Evolutionary conservation across 37 sponge, comb jelly and placozoan genomes (phyloP).

Genomic region (Agelas oroides): DNA sequence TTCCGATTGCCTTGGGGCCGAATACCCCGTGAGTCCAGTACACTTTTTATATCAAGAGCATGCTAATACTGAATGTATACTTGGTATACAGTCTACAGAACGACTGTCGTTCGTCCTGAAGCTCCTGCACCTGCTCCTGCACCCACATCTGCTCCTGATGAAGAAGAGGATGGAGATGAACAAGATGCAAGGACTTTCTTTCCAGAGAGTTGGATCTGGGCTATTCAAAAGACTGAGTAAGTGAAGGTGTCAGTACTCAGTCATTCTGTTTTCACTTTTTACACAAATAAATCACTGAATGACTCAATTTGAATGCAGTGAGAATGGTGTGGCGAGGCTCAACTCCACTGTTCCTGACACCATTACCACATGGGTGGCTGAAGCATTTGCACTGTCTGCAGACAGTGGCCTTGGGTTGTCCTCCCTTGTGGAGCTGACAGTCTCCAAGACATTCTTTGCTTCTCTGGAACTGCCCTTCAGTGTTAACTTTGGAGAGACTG

Average conservation of each 20-base stretch:
- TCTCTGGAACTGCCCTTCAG: slow-evolving; percentile 71
- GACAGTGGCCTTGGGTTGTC: slow-evolving; percentile 45
- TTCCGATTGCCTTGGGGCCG: no score
- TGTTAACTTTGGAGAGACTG: slow-evolving; percentile 63
- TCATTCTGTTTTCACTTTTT: no score
- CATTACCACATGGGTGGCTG: slow-evolving; percentile 66
- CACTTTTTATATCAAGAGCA: no score
- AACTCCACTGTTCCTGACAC: slow-evolving; percentile 55
- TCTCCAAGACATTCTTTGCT: slow-evolving; percentile 59
- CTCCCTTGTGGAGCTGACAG: slow-evolving; percentile 6
- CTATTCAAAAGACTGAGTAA: slow-evolving; percentile 42
- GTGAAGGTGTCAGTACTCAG: no score
- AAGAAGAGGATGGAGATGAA: not conserved
- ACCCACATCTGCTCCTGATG: not conserved
- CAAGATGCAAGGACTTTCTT: slow-evolving; percentile 59
- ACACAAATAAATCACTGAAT: no score
- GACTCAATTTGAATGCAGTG: not conserved
- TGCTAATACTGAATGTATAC: no score
- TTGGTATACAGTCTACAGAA: no score
- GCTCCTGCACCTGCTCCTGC: not conserved
- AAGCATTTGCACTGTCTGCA: slow-evolving; percentile 30
- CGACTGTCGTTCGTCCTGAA: no score
- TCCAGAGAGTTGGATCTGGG: slow-evolving; percentile 67
- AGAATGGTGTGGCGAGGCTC: not conserved
- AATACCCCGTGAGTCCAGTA: no score